Evolutionary conservation across 2,888 invertebrate genomes (phyloP).

Genomic region (Mechanitis mazaeus): DNA sequence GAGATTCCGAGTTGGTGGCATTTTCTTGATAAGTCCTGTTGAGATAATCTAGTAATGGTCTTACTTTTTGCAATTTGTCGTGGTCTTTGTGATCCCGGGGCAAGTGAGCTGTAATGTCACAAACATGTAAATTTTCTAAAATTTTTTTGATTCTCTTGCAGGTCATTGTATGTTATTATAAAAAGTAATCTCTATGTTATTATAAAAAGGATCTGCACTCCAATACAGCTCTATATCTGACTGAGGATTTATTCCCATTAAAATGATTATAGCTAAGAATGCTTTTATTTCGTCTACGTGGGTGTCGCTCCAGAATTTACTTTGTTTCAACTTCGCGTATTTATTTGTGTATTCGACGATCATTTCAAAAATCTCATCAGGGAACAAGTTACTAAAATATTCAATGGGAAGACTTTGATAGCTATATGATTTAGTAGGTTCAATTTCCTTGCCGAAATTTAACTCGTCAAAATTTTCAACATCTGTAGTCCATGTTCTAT

Average conservation of each 20-base stretch:
- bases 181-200: slow-evolving; percentile 23
- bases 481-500: not conserved
- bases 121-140: slow-evolving; percentile 27
- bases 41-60: slow-evolving; percentile 19
- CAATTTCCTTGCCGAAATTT: slow-evolving; percentile 13
- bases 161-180: slow-evolving; percentile 25
- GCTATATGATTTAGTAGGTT: slow-evolving; percentile 16
- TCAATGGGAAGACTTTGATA: slow-evolving; percentile 14
- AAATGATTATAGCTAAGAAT: slow-evolving; percentile 23
- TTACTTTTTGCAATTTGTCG: slow-evolving; percentile 30
- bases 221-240: slow-evolving; percentile 28
- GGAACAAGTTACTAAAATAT: not conserved
- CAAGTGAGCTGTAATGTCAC: slow-evolving; percentile 26
- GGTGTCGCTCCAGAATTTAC: slow-evolving; percentile 17
- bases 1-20: slow-evolving; percentile 25
- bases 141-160: slow-evolving; percentile 29
- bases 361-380: slow-evolving; percentile 14
- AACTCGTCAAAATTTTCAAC: slow-evolving; percentile 6
- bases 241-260: slow-evolving; percentile 26
- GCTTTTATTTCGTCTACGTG: slow-evolving; percentile 18
- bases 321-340: slow-evolving; percentile 16
- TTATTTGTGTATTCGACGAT: slow-evolving; percentile 15
- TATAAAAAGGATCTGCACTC: slow-evolving; percentile 28
- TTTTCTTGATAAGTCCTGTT: slow-evolving; percentile 25
- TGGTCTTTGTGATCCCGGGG: slow-evolving; percentile 14